These are phyloP conservation scores for Cataglyphis cursor DNA, from an alignment of 2,888 invertebrate genomes.

Conservation along the genomic window DNA sequence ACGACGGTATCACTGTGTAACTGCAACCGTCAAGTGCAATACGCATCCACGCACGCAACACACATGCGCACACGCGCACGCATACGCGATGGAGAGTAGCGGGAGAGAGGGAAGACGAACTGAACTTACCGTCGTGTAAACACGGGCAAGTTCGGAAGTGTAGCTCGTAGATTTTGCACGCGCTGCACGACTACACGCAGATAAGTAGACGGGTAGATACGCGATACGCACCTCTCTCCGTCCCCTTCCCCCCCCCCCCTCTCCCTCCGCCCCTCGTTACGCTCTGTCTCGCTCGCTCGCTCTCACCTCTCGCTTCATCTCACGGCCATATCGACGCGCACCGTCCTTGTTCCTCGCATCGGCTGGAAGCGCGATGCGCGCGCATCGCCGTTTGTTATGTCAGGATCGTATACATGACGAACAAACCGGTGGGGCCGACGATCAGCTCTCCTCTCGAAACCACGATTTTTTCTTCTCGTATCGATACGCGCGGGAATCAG, in stretches of 20 bases:
- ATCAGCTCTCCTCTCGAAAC: background rate
- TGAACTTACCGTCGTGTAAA: constrained; percentile 65
- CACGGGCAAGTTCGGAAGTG: constrained; percentile 64
- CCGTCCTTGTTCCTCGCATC: constrained; percentile 38
- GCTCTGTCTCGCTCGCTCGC: constrained; percentile 40
- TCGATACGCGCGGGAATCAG: background rate
- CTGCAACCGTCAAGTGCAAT: background rate
- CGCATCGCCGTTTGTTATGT: constrained; percentile 73
- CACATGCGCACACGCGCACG: background rate
- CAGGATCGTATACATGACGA: constrained; percentile 64
- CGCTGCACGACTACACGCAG: constrained; percentile 58
- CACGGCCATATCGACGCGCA: background rate
- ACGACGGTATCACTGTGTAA: constrained; percentile 41
- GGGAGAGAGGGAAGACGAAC: constrained; percentile 12
- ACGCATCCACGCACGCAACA: constrained; percentile 1
- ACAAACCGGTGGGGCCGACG: background rate
- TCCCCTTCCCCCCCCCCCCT: constrained; percentile 22
- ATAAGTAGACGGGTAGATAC: constrained; percentile 38
- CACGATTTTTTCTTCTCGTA: background rate
- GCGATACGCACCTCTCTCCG: background rate
- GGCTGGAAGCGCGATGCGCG: constrained; percentile 75
- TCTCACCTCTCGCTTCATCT: constrained; percentile 34
- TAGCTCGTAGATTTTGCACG: constrained; percentile 61
- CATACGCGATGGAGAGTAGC: no score
- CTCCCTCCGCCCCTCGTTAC: constrained; percentile 5